Conservation (phyloP, 35 echinoderm and acorn worm genomes). For the Stichopus chloronotus region DNA sequence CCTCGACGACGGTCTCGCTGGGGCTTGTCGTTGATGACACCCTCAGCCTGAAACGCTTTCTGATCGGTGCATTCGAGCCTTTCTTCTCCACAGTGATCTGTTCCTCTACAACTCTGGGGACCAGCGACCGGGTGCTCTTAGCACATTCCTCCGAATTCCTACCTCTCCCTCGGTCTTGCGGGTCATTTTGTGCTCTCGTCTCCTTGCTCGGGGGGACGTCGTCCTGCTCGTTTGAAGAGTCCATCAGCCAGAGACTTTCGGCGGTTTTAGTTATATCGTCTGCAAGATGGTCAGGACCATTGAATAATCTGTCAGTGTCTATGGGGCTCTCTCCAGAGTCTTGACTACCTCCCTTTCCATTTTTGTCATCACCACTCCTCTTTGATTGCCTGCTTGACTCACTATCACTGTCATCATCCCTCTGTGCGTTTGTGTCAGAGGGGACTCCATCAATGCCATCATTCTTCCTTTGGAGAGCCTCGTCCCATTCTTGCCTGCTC, state of each 20-base stretch:
- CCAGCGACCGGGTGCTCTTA: neutral
- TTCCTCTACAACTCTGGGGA: conserved; percentile 22
- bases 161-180: neutral
- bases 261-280: neutral
- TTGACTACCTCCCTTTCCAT: neutral
- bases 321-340: neutral
- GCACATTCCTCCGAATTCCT: neutral
- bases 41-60: conserved; percentile 45
- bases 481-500: conserved; percentile 43
- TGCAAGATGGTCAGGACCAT: neutral
- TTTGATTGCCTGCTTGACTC: neutral
- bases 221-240: neutral
- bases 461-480: conserved; percentile 26
- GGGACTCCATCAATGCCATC: neutral
- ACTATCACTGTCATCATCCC: conserved; percentile 3
- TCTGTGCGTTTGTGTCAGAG: neutral
- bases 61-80: conserved; percentile 46
- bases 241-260: neutral
- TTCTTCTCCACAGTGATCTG: conserved; percentile 59
- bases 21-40: neutral
- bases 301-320: neutral
- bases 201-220: neutral
- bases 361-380: neutral
- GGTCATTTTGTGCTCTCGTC: neutral
- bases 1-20: neutral